Base-by-base conservation (phyloP, 2,797 vertebrate species). In the Alca torda region DNA sequence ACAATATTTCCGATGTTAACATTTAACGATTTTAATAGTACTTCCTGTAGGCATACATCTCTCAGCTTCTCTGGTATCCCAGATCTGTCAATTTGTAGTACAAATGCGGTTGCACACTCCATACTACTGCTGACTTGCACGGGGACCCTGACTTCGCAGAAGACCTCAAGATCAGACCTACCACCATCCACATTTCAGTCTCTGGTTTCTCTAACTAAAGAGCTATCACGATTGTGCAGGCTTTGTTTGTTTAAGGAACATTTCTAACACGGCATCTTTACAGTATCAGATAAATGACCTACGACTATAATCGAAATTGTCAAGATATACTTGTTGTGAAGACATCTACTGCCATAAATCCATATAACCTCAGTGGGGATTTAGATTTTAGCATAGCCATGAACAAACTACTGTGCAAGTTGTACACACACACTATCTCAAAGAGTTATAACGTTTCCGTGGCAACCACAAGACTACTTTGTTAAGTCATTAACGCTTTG, bases 401-500 rank as follows among this genome's bases (percentile, higher is more conserved):
- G 39, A 41, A 41, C 39, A 41, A 39, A 39, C 39, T 39, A 39
- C 39, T 39, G 5, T 3, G 23, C 43, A 23, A 76, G 63, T 31
- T 46, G 78, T 18, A 70, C 63, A 28, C 78, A 39, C 2, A 16
- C 51, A 11, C 82, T 11, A 33, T 37, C 78, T 33, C 83, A 31
- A 11, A 45, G 87, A 85, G 87, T 79, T 69, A 8, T 6, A 59
- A 20, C 1, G 63, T 89, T 89, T 25, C 95, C 93, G 79, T 63
- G 77, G 90, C 84, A 95, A 85, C 90, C 87, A 28, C 67, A 53
- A 70, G 90, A 78, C 80, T 64, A 90, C 75, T 90, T 63, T 81
- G 87, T 92, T 31, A 75, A 70, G 76, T 57, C 95, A 86, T 56
- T 10, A 93, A 84, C 16, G 57, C 65, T 41, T 17, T 94, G 87